Evolutionary conservation across 2,113 vertebrate genomes (phyloP).

Genomic region (Leptosomus discolor): DNA sequence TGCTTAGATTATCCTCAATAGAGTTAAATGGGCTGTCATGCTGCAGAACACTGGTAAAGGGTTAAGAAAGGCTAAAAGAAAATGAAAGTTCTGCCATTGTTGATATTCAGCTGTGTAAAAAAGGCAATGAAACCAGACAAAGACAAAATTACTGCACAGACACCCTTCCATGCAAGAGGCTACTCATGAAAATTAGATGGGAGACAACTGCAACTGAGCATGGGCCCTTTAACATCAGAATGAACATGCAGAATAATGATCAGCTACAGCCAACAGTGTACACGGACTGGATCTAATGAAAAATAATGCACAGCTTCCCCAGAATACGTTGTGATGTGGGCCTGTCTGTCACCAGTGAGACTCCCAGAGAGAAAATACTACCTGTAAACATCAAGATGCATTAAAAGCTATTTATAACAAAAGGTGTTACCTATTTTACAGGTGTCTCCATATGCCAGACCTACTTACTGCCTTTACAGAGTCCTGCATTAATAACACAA

Average conservation of each 20-base stretch:
- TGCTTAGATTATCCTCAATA: neutral
- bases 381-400: neutral
- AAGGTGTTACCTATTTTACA: neutral
- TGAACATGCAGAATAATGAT: fast-evolving
- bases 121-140: neutral
- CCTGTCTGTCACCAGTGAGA: neutral
- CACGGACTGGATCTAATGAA: neutral
- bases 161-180: neutral
- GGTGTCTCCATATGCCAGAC: neutral
- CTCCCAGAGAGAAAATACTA: neutral
- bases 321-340: neutral
- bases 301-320: neutral
- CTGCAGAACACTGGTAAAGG: neutral
- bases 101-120: neutral
- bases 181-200: neutral
- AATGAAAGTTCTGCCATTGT: neutral
- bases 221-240: neutral
- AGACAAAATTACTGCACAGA: neutral
- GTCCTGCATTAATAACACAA: neutral
- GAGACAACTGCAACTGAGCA: neutral
- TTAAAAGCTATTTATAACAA: neutral
- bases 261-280: neutral
- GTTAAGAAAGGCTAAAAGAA: neutral
- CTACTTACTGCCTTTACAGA: neutral
- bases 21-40: neutral